Evolutionary conservation across 1,140 invertebrate species (phyloP).

Genomic region (Glossosoma conforme): DNA sequence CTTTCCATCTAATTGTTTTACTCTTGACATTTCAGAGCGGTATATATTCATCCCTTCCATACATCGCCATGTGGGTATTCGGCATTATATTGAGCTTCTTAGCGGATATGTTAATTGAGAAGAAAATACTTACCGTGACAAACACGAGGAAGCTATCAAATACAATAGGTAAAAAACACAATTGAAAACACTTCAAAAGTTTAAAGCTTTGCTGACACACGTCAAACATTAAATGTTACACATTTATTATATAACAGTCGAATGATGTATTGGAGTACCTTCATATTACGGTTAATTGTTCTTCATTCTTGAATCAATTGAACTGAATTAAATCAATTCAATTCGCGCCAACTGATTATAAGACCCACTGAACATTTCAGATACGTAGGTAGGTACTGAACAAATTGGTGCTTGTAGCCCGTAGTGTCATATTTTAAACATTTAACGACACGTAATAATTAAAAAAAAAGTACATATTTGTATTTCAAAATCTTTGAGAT

Average conservation of each 20-base stretch:
- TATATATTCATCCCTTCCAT: conserved; percentile 58
- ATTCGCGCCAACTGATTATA: too few species aligned
- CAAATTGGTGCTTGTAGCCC: too few species aligned
- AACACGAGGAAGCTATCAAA: conserved; percentile 61
- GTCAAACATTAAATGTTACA: not conserved
- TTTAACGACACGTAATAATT: too few species aligned
- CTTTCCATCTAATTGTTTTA: not conserved
- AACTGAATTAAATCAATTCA: too few species aligned
- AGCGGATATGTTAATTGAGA: conserved; percentile 56
- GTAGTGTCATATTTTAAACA: too few species aligned
- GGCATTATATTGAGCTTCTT: conserved; percentile 53
- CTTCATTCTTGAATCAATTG: not conserved
- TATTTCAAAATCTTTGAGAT: too few species aligned
- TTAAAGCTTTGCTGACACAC: not conserved
- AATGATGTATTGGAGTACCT: too few species aligned
- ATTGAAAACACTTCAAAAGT: not conserved
- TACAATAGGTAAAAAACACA: conserved; percentile 48
- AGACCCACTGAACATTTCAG: too few species aligned
- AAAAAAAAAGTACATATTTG: too few species aligned
- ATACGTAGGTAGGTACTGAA: too few species aligned
- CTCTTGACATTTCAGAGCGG: conserved; percentile 48
- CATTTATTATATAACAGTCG: conserved; percentile 4
- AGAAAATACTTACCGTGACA: conserved; percentile 49
- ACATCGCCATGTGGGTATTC: conserved; percentile 61
- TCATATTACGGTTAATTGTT: too few species aligned